phyloP scores from a whole-genome alignment of 2,113 vertebrate genomes.

The Balaeniceps rex region DNA sequence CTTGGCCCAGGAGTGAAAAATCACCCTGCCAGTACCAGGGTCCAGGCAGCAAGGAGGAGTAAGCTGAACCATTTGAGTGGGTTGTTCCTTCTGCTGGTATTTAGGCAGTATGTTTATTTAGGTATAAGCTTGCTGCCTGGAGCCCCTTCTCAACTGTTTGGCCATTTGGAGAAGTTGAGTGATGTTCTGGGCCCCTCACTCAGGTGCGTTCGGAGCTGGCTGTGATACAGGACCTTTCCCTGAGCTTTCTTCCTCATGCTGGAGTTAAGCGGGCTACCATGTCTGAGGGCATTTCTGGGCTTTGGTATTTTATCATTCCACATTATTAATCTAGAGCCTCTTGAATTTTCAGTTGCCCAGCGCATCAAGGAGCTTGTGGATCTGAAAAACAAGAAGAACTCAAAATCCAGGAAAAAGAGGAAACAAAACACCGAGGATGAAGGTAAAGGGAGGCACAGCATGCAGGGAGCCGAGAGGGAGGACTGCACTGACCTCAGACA shows the following conservation, averaged over 20 bases:
- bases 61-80: not conserved
- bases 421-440: conserved; percentile 88
- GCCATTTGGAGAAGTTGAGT: not conserved
- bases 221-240: not conserved
- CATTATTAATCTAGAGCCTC: not conserved
- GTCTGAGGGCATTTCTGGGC: not conserved
- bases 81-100: not conserved
- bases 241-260: not conserved
- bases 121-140: not conserved
- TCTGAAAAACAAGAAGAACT: conserved; percentile 87
- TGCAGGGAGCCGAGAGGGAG: not conserved
- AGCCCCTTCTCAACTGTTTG: not conserved
- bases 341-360: conserved; percentile 76
- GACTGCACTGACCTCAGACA: not conserved
- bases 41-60: not conserved
- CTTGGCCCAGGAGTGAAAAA: not conserved
- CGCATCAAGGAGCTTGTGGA: conserved; percentile 87
- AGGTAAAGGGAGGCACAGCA: conserved; percentile 43
- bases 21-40: not conserved
- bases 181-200: not conserved
- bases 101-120: not conserved
- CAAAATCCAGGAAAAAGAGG: conserved; percentile 90
- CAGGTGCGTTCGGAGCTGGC: not conserved
- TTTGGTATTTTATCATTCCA: not conserved
- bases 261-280: not conserved